Conservation (phyloP, 2,888 invertebrate genomes). For the Elegia similella region DNA sequence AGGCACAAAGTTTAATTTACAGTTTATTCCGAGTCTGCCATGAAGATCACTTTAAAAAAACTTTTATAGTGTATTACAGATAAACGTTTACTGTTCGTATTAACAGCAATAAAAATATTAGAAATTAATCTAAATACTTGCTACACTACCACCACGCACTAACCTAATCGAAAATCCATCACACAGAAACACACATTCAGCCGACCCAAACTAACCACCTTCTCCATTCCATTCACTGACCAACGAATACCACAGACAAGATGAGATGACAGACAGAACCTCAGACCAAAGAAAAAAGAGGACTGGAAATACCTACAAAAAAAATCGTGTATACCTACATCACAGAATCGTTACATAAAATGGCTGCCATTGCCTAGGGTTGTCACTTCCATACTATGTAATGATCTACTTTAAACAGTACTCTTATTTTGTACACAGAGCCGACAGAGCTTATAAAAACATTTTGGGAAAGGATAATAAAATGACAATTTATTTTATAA, state of each 20-base stretch:
- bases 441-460: too few relatives aligned
- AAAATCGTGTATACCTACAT: too few relatives aligned
- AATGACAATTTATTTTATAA: too few relatives aligned
- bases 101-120: neutral
- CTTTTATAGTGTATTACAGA: neutral
- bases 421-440: too few relatives aligned
- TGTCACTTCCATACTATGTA: too few relatives aligned
- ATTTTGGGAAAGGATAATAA: too few relatives aligned
- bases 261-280: too few relatives aligned
- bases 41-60: constrained; percentile 32
- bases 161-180: constrained; percentile 18
- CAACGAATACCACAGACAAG: neutral
- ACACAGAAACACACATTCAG: constrained; percentile 9
- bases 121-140: constrained; percentile 13
- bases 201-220: neutral
- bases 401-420: too few relatives aligned
- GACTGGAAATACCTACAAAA: too few relatives aligned
- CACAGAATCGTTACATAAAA: too few relatives aligned
- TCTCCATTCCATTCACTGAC: neutral
- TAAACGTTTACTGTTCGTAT: neutral
- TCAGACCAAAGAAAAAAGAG: too few relatives aligned
- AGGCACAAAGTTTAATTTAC: constrained; percentile 24
- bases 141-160: constrained; percentile 18
- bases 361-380: too few relatives aligned
- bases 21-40: constrained; percentile 40